phyloP scores from a whole-genome alignment of 2,888 invertebrate species.

The Blera fallax region DNA sequence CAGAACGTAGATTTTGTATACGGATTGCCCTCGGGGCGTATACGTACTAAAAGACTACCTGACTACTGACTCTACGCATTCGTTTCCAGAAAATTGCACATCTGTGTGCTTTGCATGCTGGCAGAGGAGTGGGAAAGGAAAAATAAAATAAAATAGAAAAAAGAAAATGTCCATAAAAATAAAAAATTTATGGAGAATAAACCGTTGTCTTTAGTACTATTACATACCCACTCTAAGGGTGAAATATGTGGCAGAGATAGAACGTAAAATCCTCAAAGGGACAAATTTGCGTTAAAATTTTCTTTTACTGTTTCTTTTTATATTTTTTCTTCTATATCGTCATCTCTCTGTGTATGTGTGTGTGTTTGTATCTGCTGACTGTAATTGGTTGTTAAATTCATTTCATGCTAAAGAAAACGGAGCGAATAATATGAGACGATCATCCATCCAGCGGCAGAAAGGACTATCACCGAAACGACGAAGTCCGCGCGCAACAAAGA shows the following conservation, averaged over 20 bases:
- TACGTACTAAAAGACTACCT: slow-evolving; percentile 35
- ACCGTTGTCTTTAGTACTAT: slow-evolving; percentile 64
- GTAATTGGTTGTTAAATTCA: slow-evolving; percentile 49
- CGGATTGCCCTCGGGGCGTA: slow-evolving; percentile 17
- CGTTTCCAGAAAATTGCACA: slow-evolving; percentile 43
- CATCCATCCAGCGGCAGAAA: no score
- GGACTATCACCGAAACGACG: not conserved
- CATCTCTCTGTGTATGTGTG: not conserved
- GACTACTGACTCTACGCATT: slow-evolving; percentile 34
- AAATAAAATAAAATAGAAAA: not conserved
- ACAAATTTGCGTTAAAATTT: slow-evolving; percentile 57
- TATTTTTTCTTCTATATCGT: not conserved
- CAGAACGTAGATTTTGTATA: not conserved
- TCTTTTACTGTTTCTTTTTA: slow-evolving; percentile 2
- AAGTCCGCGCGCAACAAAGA: not conserved
- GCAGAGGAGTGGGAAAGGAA: not conserved
- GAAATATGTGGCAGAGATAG: slow-evolving; percentile 45
- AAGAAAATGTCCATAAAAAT: slow-evolving; percentile 46
- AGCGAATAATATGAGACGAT: slow-evolving; percentile 4
- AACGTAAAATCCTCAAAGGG: slow-evolving; percentile 40
- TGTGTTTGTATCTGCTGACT: slow-evolving; percentile 1
- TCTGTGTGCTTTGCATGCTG: slow-evolving; percentile 39
- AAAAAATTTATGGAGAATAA: slow-evolving; percentile 60
- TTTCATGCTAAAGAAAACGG: not conserved
- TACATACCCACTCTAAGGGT: slow-evolving; percentile 48